phyloP scores from a whole-genome alignment of 2,797 vertebrate genomes.

The Cuniculus paca region DNA sequence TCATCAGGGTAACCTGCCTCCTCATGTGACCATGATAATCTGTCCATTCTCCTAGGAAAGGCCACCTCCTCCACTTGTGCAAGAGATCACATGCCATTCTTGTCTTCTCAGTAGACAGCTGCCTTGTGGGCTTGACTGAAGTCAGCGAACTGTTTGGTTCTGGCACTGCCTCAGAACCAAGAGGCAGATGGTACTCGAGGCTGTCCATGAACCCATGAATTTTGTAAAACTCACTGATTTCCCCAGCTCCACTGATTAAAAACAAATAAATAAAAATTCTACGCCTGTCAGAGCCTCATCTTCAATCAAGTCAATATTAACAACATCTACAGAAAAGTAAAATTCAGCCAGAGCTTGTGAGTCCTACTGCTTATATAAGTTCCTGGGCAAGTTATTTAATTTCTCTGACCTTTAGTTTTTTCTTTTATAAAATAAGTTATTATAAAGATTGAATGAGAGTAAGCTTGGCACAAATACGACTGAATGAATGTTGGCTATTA shows the following conservation, averaged over 20 bases:
- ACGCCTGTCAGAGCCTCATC: background rate
- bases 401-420: background rate
- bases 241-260: background rate
- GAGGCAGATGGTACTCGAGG: background rate
- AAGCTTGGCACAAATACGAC: background rate
- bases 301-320: constrained; percentile 44
- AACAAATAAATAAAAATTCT: background rate
- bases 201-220: background rate
- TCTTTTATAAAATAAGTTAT: constrained; percentile 31
- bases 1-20: background rate
- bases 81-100: background rate
- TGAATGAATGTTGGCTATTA: background rate
- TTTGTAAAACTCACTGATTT: background rate
- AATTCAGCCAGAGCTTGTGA: background rate
- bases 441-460: background rate
- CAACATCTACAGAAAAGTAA: background rate
- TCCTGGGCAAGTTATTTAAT: background rate
- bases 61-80: background rate
- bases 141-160: background rate
- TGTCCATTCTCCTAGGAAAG: background rate
- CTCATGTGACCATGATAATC: rapidly evolving
- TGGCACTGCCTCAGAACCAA: background rate
- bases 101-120: background rate
- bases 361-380: background rate
- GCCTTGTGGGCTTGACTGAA: background rate